phyloP scores from a whole-genome alignment of 2,113 vertebrate genomes.

The Psammodynastes pulverulentus region DNA sequence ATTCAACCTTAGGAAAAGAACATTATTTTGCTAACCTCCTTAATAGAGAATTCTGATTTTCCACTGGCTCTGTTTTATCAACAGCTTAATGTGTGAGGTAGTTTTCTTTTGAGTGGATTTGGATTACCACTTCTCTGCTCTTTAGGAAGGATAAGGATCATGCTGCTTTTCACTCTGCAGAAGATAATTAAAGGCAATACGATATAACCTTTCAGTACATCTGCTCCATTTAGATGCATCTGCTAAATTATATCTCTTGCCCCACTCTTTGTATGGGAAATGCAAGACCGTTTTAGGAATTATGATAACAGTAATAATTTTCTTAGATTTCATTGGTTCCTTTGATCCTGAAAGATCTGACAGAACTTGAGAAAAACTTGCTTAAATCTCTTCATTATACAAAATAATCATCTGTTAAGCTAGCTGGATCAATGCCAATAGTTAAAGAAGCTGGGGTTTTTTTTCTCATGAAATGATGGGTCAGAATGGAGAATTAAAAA shows the following conservation, averaged over 20 bases:
- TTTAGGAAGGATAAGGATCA: conserved; percentile 14
- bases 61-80: conserved; percentile 21
- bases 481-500: neutral
- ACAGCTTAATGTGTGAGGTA: conserved; percentile 13
- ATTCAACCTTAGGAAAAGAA: neutral
- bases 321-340: conserved; percentile 24
- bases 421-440: neutral
- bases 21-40: conserved; percentile 17
- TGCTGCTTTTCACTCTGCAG: conserved; percentile 24
- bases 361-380: conserved; percentile 23
- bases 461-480: neutral
- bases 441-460: neutral
- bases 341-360: conserved; percentile 49
- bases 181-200: conserved; percentile 46
- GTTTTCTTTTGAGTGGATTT: conserved; percentile 35
- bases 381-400: conserved; percentile 16
- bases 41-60: conserved; percentile 49
- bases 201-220: conserved; percentile 37
- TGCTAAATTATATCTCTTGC: conserved; percentile 24
- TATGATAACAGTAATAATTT: conserved; percentile 28
- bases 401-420: conserved; percentile 1
- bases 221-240: neutral
- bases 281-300: neutral
- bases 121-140: conserved; percentile 39
- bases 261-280: conserved; percentile 20